Evolutionary conservation across 2,888 invertebrate species (phyloP), one percentile per base, ranked within the genome.

Genomic region (Ennomos fuscantarius): DNA sequence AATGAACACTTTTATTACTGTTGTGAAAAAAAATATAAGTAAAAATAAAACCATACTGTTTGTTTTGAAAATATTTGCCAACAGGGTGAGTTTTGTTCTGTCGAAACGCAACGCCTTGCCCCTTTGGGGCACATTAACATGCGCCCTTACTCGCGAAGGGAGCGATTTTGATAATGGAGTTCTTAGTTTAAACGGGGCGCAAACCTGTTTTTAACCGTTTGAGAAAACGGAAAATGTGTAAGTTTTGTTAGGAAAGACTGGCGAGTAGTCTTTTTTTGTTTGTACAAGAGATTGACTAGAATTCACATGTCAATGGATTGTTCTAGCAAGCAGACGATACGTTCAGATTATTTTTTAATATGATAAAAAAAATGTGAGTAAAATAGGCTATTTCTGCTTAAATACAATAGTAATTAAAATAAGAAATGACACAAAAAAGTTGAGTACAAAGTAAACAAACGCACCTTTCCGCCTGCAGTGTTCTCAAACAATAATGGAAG

Each of bases 21-120:
- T 60, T 57, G 24, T 31, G 2, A 31, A 40, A 33, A 39, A 34
- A 24, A 41, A 24, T 12, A 41, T 13, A 32, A 53, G 53, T 55
- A 49, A 48, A 60, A 57, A 63, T 58, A 58, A 55, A 61, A 59
- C 54, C 49, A 48, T 60, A 61, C 55, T 62, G 62, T 66, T 57
- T 51, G 54, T 48, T 57, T 60, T 51, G 34, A 64, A 61, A 61
- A 64, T 59, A 64, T 59, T 61, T 52, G 59, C 52, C 54, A 51
- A 54, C 55, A 37, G 63, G 59, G 63, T 41, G 54, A 12, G 49
- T 15, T 53, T 47, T 34, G 15, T 46, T 40, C 37, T 11, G 12
- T 40, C 11, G 24, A 34, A 49, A 31, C 43, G 54, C 43, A 33
- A 40, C 55, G 35, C 36, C 36, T 36, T 9, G 8, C 35, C 11